phyloP scores from a whole-genome alignment of 2,888 invertebrate genomes.

The Cotesia congregata region DNA sequence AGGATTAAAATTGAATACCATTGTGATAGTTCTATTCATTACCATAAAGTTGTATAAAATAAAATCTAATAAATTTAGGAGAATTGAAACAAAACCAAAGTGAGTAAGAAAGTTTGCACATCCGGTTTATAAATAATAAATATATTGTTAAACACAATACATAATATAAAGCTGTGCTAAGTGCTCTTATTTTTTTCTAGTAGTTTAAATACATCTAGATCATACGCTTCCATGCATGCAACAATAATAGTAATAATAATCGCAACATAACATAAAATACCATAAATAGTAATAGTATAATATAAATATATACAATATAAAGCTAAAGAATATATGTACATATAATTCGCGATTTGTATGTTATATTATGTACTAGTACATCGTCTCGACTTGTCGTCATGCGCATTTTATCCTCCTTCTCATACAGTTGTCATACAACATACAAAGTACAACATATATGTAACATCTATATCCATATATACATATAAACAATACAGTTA shows the following conservation, averaged over 20 bases:
- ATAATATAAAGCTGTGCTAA: background rate
- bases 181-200: background rate
- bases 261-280: too few relatives aligned
- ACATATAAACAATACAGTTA: conserved; percentile 22
- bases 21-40: background rate
- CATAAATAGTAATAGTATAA: too few relatives aligned
- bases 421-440: background rate
- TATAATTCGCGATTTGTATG: background rate
- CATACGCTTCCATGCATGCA: background rate
- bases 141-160: too few relatives aligned
- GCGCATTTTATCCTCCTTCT: conserved; percentile 12
- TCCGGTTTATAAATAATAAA: background rate
- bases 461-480: conserved; percentile 29
- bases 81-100: background rate
- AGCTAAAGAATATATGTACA: background rate
- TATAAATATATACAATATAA: background rate
- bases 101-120: background rate
- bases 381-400: conserved; percentile 18
- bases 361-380: conserved; percentile 7
- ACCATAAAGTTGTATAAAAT: background rate
- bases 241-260: background rate
- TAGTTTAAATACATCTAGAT: background rate
- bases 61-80: background rate
- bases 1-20: background rate
- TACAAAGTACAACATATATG: background rate